phyloP scores from a whole-genome alignment of 2,888 invertebrate genomes.

The Oligia fasciuncula region DNA sequence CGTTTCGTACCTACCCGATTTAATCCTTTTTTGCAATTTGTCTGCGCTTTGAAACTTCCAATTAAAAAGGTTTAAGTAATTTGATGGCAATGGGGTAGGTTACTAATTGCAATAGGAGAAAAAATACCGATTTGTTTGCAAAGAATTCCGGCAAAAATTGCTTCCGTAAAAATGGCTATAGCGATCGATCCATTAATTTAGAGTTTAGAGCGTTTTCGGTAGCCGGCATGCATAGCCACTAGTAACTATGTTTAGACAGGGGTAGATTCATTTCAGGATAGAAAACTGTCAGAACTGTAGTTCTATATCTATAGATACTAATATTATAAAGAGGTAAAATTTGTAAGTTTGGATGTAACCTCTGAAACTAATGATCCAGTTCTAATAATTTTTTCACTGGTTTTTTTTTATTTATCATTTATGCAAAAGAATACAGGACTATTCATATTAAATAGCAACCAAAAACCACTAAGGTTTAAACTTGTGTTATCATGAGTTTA shows the following conservation, averaged over 20 bases:
- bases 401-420: too few species aligned
- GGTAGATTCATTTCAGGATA: background rate
- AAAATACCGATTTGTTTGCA: background rate
- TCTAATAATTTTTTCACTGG: too few species aligned
- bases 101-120: background rate
- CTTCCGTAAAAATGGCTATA: too few species aligned
- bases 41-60: slow-evolving; percentile 21
- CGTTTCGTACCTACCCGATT: slow-evolving; percentile 29
- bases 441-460: too few species aligned
- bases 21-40: slow-evolving; percentile 37
- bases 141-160: background rate
- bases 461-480: too few species aligned
- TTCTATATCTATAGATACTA: too few species aligned
- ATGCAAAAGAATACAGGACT: too few species aligned
- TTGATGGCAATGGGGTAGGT: slow-evolving; percentile 14
- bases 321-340: too few species aligned
- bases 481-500: too few species aligned
- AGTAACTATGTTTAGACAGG: background rate
- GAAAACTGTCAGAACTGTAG: background rate
- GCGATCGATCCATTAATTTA: background rate
- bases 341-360: too few species aligned
- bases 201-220: background rate
- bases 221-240: background rate
- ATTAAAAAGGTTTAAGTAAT: slow-evolving; percentile 35
- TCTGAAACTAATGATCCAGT: too few species aligned